A percentile compares a stretch with the other conserved stretches of the same genome.
These are phyloP conservation scores for Geodia barretti DNA, from an alignment of 37 sponge, comb jelly and placozoan genomes.

Conservation along the genomic window DNA sequence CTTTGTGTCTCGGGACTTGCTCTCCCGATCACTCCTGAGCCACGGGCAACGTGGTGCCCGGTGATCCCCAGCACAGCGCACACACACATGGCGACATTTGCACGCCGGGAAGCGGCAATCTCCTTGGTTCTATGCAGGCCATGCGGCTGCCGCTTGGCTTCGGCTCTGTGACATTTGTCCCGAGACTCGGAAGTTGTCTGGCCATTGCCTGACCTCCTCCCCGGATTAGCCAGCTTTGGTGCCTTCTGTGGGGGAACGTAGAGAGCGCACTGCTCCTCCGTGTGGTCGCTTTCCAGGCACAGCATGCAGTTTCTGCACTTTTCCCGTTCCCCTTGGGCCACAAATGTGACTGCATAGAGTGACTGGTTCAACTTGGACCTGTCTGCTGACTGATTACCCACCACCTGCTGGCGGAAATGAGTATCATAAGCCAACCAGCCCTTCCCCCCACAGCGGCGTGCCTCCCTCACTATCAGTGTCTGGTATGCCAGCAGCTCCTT, in stretches of 20 bases:
- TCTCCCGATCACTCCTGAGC: neutral
- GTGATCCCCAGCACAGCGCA: too few relatives aligned
- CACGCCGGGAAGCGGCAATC: neutral
- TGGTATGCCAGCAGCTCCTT: conserved; percentile 4
- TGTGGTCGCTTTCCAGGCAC: neutral
- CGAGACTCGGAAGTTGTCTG: too few relatives aligned
- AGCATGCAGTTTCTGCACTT: neutral
- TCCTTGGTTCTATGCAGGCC: conserved; percentile 3
- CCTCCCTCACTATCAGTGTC: neutral
- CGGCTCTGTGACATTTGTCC: too few relatives aligned
- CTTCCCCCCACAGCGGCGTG: neutral
- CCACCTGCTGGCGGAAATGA: conserved; percentile 1
- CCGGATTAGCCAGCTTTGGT: too few relatives aligned
- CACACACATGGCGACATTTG: conserved; percentile 5
- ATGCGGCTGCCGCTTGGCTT: too few relatives aligned
- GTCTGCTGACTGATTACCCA: neutral
- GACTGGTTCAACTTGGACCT: neutral
- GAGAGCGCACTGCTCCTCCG: too few relatives aligned
- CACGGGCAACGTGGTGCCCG: too few relatives aligned
- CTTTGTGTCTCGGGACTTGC: too few relatives aligned
- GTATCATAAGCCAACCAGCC: conserved; percentile 6
- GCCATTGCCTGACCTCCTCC: too few relatives aligned
- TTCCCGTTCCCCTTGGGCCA: neutral
- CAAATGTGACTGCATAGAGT: neutral
- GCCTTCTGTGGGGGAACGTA: too few relatives aligned